phyloP scores from a whole-genome alignment of 2,888 invertebrate genomes.

The Iselma pallidipennis region DNA sequence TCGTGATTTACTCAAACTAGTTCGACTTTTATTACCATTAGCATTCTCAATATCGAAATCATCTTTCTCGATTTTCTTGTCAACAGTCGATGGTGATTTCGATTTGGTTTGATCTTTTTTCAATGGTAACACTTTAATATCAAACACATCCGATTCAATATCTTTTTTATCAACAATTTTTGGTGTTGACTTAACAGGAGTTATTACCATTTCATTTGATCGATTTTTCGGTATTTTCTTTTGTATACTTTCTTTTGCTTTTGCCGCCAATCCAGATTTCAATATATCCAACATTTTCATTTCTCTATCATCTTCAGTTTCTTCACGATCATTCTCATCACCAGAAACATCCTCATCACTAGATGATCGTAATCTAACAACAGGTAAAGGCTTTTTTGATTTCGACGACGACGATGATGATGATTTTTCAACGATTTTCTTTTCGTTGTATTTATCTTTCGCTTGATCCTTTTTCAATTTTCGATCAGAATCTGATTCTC shows the following conservation, averaged over 20 bases:
- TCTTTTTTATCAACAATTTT: conserved; percentile 31
- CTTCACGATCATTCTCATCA: conserved; percentile 57
- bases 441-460: background rate
- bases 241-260: conserved; percentile 71
- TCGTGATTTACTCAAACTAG: conserved; percentile 44
- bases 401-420: conserved; percentile 1
- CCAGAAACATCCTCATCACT: conserved; percentile 62
- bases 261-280: conserved; percentile 68
- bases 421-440: background rate
- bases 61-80: conserved; percentile 35
- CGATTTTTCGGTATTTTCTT: conserved; percentile 57
- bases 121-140: conserved; percentile 48
- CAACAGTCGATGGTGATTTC: conserved; percentile 6
- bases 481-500: conserved; percentile 14
- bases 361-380: conserved; percentile 61
- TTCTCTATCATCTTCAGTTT: conserved; percentile 69
- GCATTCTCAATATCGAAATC: conserved; percentile 36
- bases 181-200: conserved; percentile 22
- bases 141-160: conserved; percentile 50
- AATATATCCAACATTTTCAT: conserved; percentile 68
- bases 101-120: conserved; percentile 36
- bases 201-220: conserved; percentile 13
- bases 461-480: conserved; percentile 7
- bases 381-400: conserved; percentile 52
- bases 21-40: conserved; percentile 32